These are phyloP conservation scores for Anneissia japonica DNA, from an alignment of 35 echinoderm and acorn worm species.

Conservation along the genomic window DNA sequence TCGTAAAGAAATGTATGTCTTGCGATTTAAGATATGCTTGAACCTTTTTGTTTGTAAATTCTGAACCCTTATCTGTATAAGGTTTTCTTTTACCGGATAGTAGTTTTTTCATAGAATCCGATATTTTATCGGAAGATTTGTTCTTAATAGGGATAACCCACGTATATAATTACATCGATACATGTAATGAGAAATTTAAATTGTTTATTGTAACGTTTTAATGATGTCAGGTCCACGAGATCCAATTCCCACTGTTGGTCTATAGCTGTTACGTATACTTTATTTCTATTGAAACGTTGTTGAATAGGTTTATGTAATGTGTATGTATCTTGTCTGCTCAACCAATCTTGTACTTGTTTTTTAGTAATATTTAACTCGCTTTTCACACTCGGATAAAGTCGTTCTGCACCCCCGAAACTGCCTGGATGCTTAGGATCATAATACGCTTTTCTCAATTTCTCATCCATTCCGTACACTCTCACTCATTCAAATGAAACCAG, in stretches of 20 bases:
- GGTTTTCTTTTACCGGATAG: no score
- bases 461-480: background rate
- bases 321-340: constrained; percentile 8
- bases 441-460: constrained; percentile 6
- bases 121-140: no score
- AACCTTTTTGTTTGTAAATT: constrained; percentile 62
- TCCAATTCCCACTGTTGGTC: constrained; percentile 28
- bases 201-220: no score
- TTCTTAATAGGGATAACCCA: no score
- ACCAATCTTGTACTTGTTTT: background rate
- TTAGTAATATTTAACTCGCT: background rate
- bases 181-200: no score
- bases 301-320: constrained; percentile 38
- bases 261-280: constrained; percentile 14
- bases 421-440: constrained; percentile 26
- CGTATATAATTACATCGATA: no score
- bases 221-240: no score
- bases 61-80: constrained; percentile 41
- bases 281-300: background rate
- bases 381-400: background rate
- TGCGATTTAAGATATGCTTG: constrained; percentile 48
- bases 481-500: background rate
- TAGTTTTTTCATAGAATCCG: no score
- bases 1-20: constrained; percentile 57
- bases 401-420: constrained; percentile 5